These are phyloP conservation scores for Rhagonycha fulva DNA, from an alignment of 2,888 invertebrate species.

Conservation along the genomic window DNA sequence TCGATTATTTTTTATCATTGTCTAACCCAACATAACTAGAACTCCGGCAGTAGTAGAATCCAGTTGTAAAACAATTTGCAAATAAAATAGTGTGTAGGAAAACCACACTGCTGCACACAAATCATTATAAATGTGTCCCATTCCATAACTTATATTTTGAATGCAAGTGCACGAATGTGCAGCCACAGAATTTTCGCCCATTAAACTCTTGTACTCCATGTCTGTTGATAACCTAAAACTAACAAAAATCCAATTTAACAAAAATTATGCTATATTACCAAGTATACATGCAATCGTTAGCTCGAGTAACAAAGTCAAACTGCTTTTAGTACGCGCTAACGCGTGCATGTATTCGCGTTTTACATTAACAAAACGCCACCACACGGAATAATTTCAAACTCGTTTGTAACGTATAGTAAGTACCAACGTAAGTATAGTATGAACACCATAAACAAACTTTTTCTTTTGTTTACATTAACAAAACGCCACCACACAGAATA, in stretches of 20 bases:
- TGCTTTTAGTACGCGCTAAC: too few species aligned
- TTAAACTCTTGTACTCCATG: slow-evolving; percentile 29
- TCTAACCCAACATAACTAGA: slow-evolving; percentile 70
- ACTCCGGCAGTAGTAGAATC: slow-evolving; percentile 62
- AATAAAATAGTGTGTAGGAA: slow-evolving; percentile 85
- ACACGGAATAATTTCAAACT: too few species aligned
- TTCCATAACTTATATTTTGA: slow-evolving; percentile 61
- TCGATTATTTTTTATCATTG: not conserved
- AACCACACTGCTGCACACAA: slow-evolving; percentile 95
- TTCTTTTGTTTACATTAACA: too few species aligned
- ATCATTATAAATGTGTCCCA: slow-evolving; percentile 91
- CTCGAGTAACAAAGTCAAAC: too few species aligned
- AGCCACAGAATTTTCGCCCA: not conserved
- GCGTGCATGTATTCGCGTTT: too few species aligned
- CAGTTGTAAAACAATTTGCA: slow-evolving; percentile 65
- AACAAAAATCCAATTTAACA: not conserved
- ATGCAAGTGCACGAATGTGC: slow-evolving; percentile 32
- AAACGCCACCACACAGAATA: too few species aligned
- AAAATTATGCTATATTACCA: too few species aligned
- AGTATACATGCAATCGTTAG: too few species aligned
- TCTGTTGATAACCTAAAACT: not conserved
- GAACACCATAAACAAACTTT: too few species aligned
- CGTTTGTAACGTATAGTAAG: too few species aligned
- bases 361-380: too few species aligned
- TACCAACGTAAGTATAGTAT: too few species aligned